Evolutionary conservation across 2,888 invertebrate species (phyloP).

Genomic region (Ophioninae sp.): DNA sequence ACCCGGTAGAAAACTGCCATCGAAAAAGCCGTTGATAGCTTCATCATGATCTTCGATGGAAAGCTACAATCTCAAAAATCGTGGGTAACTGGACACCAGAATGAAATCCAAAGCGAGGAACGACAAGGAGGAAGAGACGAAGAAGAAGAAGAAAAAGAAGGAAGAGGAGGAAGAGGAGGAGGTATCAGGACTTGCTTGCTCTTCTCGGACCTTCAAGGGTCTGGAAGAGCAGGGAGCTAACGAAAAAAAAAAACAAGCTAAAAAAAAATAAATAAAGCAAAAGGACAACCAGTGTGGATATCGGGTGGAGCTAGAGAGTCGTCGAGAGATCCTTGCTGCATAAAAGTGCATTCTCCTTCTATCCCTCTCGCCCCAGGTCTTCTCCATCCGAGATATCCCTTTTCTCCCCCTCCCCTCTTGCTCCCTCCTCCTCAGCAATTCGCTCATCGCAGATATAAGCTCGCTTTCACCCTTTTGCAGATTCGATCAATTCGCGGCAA

Average conservation of each 20-base stretch:
- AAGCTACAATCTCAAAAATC: no score
- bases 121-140: constrained; percentile 19
- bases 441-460: neutral
- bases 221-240: constrained; percentile 15
- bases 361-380: constrained; percentile 27
- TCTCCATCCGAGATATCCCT: constrained; percentile 17
- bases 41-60: no score
- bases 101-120: constrained; percentile 34
- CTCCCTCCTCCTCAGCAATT: constrained; percentile 18
- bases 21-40: no score
- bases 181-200: constrained; percentile 38
- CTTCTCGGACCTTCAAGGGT: constrained; percentile 36
- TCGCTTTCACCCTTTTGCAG: constrained; percentile 13
- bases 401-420: neutral
- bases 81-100: neutral
- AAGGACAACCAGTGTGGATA: constrained; percentile 31
- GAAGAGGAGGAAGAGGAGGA: constrained; percentile 62
- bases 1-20: no score
- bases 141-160: constrained; percentile 16
- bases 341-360: constrained; percentile 48
- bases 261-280: neutral
- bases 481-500: constrained; percentile 57
- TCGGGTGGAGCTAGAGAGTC: constrained; percentile 47
- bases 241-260: constrained; percentile 18
- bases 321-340: constrained; percentile 50